Conservation (phyloP, 2,113 vertebrate species). For the Macrotis lagotis region DNA sequence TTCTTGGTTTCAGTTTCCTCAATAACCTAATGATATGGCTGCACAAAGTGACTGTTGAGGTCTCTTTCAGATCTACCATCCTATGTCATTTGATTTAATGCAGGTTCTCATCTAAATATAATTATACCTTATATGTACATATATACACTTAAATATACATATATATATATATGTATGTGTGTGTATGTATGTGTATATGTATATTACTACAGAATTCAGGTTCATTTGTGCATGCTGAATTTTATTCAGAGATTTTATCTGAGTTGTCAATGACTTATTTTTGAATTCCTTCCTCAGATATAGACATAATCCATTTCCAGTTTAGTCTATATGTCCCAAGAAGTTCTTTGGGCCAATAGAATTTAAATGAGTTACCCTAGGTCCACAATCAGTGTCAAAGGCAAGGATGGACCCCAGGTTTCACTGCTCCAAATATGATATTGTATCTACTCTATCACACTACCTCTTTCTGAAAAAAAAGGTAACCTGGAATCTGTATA, state of each 20-base stretch:
- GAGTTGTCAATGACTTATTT: not conserved
- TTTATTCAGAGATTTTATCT: not conserved
- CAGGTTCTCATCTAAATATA: not conserved
- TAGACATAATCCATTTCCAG: not conserved
- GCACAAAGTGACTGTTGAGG: not conserved
- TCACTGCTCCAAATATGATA: not conserved
- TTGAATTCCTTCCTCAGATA: not conserved
- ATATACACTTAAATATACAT: not conserved
- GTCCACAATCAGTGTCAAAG: not conserved
- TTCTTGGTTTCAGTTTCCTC: slow-evolving; percentile 2
- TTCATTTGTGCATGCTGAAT: not conserved
- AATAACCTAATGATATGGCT: not conserved
- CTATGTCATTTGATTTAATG: not conserved
- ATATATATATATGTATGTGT: not conserved
- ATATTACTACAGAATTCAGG: not conserved
- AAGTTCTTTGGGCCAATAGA: not conserved
- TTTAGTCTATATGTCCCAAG: not conserved
- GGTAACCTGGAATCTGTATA: not conserved
- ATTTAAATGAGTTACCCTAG: not conserved
- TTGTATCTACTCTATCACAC: not conserved
- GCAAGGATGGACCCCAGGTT: not conserved
- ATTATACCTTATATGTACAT: not conserved
- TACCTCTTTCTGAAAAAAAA: not conserved
- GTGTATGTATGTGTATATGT: not conserved
- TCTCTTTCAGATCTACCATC: not conserved